phyloP scores from a whole-genome alignment of 1,140 invertebrate genomes.

The Ridgeia piscesae region DNA sequence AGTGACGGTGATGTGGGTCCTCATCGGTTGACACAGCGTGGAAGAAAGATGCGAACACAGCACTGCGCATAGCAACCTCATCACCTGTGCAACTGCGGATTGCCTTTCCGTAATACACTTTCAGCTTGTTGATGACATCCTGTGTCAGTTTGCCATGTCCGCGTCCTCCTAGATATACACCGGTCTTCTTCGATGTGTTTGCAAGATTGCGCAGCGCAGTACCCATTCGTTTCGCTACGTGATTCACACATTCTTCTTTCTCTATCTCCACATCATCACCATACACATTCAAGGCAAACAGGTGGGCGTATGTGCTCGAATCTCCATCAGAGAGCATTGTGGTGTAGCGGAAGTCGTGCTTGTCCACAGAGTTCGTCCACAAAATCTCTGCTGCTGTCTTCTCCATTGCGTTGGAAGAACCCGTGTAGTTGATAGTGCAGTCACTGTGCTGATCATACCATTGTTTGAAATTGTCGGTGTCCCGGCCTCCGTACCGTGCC shows the following conservation, averaged over 20 bases:
- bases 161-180: background rate
- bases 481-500: too few species aligned
- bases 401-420: background rate
- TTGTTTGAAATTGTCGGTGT: too few species aligned
- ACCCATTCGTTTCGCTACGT: background rate
- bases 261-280: background rate
- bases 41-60: background rate
- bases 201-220: background rate
- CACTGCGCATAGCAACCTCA: background rate
- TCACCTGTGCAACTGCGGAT: background rate
- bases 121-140: background rate
- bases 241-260: slow-evolving; percentile 8
- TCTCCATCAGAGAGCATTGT: background rate
- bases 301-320: background rate
- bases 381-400: too few species aligned
- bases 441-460: too few species aligned
- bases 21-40: background rate
- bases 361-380: too few species aligned
- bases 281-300: background rate
- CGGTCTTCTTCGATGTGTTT: background rate
- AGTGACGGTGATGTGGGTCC: background rate
- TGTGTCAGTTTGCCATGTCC: background rate
- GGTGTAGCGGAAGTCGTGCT: background rate
- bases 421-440: too few species aligned
- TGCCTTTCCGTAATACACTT: background rate